These are phyloP conservation scores for Tupiocoris notatus DNA, from an alignment of 2,888 invertebrate genomes.

Conservation along the genomic window DNA sequence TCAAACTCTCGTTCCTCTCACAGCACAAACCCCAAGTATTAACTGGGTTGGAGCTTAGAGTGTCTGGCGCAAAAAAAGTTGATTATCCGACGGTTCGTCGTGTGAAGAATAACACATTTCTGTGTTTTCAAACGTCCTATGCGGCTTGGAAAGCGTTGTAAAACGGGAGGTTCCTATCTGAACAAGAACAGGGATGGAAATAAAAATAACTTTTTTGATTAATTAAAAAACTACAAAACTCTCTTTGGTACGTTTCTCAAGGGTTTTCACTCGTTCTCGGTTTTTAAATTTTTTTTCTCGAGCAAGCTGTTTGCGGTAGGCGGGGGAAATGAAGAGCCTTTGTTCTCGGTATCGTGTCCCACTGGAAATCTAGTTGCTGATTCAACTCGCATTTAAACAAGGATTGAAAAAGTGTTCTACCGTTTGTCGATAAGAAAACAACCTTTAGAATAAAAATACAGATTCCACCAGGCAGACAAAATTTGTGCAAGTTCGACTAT, in stretches of 20 bases:
- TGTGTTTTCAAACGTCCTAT: slow-evolving; percentile 17
- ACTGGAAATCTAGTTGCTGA: background rate
- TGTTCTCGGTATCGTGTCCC: background rate
- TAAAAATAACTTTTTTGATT: slow-evolving; percentile 18
- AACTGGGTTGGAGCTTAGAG: slow-evolving; percentile 12
- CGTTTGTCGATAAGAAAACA: background rate
- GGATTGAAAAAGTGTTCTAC: background rate
- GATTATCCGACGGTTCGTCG: slow-evolving; percentile 16
- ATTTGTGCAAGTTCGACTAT: no score
- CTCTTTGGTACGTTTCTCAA: background rate
- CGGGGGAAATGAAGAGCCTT: background rate
- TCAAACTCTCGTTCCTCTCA: slow-evolving; percentile 22
- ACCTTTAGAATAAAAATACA: no score
- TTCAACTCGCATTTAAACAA: background rate
- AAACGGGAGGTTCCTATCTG: background rate
- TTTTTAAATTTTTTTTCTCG: background rate
- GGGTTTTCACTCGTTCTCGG: background rate
- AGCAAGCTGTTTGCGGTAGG: background rate
- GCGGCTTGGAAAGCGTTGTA: slow-evolving; percentile 4
- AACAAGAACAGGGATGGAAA: background rate
- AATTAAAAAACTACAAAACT: slow-evolving; percentile 30
- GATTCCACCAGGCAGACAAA: no score
- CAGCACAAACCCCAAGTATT: slow-evolving; percentile 31
- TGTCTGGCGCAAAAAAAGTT: slow-evolving; percentile 13
- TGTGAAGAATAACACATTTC: slow-evolving; percentile 37